Evolutionary conservation across 2,888 invertebrate species (phyloP).

Genomic region (Imbricaverruca yamaguchii): DNA sequence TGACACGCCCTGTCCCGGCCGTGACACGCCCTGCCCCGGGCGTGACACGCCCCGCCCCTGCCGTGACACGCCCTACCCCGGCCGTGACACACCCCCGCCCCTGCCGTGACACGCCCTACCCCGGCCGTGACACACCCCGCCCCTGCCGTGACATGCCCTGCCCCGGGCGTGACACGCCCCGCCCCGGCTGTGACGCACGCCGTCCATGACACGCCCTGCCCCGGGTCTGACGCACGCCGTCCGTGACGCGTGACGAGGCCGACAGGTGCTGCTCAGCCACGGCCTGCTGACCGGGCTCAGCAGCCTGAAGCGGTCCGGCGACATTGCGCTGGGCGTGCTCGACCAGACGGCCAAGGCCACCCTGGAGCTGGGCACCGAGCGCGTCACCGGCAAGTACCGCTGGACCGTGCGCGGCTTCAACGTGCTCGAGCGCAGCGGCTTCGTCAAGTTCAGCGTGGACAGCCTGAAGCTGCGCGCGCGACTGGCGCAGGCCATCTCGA

Average conservation of each 20-base stretch:
- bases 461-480: slow-evolving; percentile 15
- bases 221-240: too few species aligned
- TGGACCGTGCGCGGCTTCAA: slow-evolving; percentile 14
- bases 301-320: neutral
- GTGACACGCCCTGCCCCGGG: too few species aligned
- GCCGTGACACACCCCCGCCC: too few species aligned
- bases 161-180: too few species aligned
- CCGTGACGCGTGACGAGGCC: neutral
- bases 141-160: too few species aligned
- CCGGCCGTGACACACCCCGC: too few species aligned
- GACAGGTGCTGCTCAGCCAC: neutral
- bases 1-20: too few species aligned
- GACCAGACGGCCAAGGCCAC: slow-evolving; percentile 9
- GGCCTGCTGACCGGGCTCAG: slow-evolving; percentile 12
- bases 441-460: slow-evolving; percentile 22
- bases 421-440: slow-evolving; percentile 13
- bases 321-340: neutral
- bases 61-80: too few species aligned
- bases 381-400: slow-evolving; percentile 15
- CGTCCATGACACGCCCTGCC: too few species aligned
- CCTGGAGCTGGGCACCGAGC: slow-evolving; percentile 4
- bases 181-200: too few species aligned
- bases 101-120: too few species aligned
- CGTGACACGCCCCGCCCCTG: too few species aligned
- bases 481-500: neutral